phyloP scores from a whole-genome alignment of 2,888 invertebrate genomes.

The Mystacides longicornis region DNA sequence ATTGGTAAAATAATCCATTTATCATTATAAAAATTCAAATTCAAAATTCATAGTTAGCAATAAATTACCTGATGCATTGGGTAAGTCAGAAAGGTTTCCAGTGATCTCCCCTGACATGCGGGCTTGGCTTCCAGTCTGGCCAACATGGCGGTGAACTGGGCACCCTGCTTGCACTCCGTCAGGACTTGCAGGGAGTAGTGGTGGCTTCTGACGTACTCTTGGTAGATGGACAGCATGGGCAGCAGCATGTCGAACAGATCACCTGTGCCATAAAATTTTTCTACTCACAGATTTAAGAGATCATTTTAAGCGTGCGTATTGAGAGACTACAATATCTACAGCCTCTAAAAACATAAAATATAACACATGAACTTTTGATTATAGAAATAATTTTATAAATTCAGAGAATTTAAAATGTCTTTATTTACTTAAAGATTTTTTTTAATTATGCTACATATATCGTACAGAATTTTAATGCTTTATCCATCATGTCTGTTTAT shows the following conservation, averaged over 20 bases:
- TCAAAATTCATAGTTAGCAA: too few species aligned
- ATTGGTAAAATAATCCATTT: too few species aligned
- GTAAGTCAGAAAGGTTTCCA: constrained; percentile 86
- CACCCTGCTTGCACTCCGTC: constrained; percentile 84
- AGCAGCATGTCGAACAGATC: constrained; percentile 92
- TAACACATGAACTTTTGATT: too few species aligned
- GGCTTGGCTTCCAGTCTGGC: constrained; percentile 78
- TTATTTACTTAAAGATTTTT: too few species aligned
- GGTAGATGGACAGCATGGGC: constrained; percentile 91
- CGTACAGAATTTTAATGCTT: too few species aligned
- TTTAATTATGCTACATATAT: too few species aligned
- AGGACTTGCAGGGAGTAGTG: constrained; percentile 88
- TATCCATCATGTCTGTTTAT: too few species aligned
- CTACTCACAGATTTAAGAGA: constrained; percentile 25
- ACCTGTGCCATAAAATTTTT: constrained; percentile 48
- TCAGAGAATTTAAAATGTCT: too few species aligned
- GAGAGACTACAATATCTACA: background rate
- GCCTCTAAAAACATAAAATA: constrained; percentile 14
- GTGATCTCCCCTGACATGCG: constrained; percentile 73
- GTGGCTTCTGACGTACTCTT: constrained; percentile 90
- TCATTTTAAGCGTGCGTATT: constrained; percentile 6
- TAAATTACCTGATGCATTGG: constrained; percentile 82
- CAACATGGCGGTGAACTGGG: constrained; percentile 69
- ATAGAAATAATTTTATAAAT: too few species aligned
- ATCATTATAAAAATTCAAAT: too few species aligned